Conservation (phyloP, 2,888 invertebrate genomes). For the Ernsta delagoae region DNA sequence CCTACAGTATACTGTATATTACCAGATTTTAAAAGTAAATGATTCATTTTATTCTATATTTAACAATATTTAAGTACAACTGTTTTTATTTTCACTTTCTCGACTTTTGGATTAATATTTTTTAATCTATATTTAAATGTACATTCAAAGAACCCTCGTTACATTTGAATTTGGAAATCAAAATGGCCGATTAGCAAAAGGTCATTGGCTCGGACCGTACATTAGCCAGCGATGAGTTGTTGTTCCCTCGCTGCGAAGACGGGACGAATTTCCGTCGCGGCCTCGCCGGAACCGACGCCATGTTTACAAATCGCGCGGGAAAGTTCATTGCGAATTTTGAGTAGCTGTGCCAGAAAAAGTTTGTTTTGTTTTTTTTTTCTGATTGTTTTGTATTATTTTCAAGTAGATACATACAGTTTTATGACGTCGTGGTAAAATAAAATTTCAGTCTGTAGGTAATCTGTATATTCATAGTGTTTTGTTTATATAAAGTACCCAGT, state of each 20-base stretch:
- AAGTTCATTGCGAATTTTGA: constrained; percentile 79
- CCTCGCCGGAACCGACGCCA: constrained; percentile 77
- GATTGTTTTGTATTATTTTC: no score
- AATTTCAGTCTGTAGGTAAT: no score
- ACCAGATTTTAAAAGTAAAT: no score
- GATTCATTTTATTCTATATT: no score
- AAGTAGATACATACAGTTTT: no score
- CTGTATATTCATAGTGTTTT: no score
- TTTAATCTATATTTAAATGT: background rate
- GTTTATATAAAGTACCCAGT: no score
- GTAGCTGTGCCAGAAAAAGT: constrained; percentile 36
- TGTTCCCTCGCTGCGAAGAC: constrained; percentile 49
- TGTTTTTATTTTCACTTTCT: no score
- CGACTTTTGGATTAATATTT: background rate
- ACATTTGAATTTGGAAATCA: constrained; percentile 4
- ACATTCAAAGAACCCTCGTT: background rate
- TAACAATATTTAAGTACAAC: no score
- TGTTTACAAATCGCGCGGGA: constrained; percentile 82
- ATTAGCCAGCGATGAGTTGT: constrained; percentile 23
- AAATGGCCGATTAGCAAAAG: constrained; percentile 28
- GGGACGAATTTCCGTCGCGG: constrained; percentile 80
- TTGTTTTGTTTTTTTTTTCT: no score
- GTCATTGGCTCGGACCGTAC: constrained; percentile 35
- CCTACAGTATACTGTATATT: no score
- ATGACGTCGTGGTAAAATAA: no score